These are phyloP conservation scores for Agelas oroides DNA, from an alignment of 37 sponge, comb jelly and placozoan species.

Conservation along the genomic window DNA sequence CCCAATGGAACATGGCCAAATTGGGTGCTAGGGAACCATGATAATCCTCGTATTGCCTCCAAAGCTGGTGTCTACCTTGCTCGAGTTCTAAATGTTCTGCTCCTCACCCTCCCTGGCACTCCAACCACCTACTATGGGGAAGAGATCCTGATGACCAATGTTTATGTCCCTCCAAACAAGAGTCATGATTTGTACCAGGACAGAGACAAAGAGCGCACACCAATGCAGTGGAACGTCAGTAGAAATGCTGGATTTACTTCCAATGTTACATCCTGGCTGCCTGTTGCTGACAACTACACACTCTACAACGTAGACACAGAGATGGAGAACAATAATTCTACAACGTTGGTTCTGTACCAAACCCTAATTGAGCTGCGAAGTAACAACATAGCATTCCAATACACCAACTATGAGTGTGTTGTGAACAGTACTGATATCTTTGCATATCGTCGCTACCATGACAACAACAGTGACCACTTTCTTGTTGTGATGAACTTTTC, in stretches of 20 bases:
- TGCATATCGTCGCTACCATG: constrained; percentile 61
- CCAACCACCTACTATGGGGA: constrained; percentile 94
- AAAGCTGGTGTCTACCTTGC: constrained; percentile 69
- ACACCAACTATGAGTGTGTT: constrained; percentile 21
- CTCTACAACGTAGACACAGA: constrained; percentile 67
- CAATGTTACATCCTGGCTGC: constrained; percentile 74
- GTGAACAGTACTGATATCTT: constrained; percentile 38
- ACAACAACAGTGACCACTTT: constrained; percentile 14
- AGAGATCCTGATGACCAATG: constrained; percentile 85
- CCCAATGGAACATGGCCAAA: constrained; percentile 86
- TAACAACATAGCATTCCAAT: constrained; percentile 26
- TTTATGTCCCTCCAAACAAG: constrained; percentile 53
- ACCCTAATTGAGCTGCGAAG: constrained; percentile 50
- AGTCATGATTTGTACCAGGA: constrained; percentile 46
- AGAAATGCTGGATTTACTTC: constrained; percentile 83
- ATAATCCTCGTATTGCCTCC: constrained; percentile 82
- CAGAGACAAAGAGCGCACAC: constrained; percentile 86
- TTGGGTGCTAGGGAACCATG: constrained; percentile 97
- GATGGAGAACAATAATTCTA: neutral
- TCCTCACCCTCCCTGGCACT: constrained; percentile 88
- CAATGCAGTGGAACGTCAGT: constrained; percentile 89
- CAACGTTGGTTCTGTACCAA: constrained; percentile 61
- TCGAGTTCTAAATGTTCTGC: constrained; percentile 71
- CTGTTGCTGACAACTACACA: constrained; percentile 72
- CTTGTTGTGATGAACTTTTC: constrained; percentile 74